Evolutionary conservation across 2,888 invertebrate genomes (phyloP), one percentile per base, ranked within the genome.

Genomic region (Hanleya hanleyi): DNA sequence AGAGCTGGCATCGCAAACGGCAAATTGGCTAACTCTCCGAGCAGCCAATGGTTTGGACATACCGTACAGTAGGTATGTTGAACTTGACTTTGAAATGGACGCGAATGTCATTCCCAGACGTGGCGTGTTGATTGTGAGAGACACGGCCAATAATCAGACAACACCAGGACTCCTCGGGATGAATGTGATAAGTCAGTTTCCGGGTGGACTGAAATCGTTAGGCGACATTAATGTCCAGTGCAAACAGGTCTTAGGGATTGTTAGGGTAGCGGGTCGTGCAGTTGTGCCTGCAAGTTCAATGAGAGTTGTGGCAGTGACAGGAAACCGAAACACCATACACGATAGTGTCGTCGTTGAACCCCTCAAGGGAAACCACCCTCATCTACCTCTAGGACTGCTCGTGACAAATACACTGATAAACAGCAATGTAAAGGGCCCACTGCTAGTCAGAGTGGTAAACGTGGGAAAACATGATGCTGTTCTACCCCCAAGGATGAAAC

Each of bases 51-150:
- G 75, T 38, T 22, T 64, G 64, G 37, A 22, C 29, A 68, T 75
- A 26, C 75, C 71, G 15, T 75, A 71, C 49, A 49, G 68, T 22
- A 71, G 75, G 36, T 75, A 75, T 51, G 33, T 75, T n/a, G 71
- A 75, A 71, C 57, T 69, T 22, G 75, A 71, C 67, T 51, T 75
- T 38, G 62, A 57, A 7, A 29, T 57, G 18, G 32, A 57, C 29
- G 7, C 26, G 32, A 22, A 29, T 57, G 29, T 57, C 9, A 57
- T 57, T 57, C 57, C 57, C 15, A 22, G 29, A 12, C 57, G 57
- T 51, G 51, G 51, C 7, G 26, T 57, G 15, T 26, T 57, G 26
- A 32, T 57, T 2, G 57, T n/a, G n/a, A n/a, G n/a, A n/a, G n/a
- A n/a, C n/a, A n/a, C n/a, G n/a, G n/a, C n/a, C n/a, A n/a, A n/a